These are phyloP conservation scores for Entosphenus tridentatus DNA, from an alignment of 2,113 vertebrate species.

Conservation along the genomic window DNA sequence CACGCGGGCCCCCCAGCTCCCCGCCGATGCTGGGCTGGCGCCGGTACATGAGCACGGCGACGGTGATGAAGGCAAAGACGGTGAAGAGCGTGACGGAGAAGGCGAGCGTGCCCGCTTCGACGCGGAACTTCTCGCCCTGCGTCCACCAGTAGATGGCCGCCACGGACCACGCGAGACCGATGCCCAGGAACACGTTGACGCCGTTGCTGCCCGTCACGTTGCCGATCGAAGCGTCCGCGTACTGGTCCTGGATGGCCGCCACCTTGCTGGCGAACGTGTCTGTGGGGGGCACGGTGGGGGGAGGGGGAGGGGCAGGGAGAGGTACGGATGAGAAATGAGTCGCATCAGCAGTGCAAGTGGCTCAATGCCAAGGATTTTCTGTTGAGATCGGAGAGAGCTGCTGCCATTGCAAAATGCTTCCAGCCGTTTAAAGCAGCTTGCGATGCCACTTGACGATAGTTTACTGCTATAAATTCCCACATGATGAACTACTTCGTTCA, in stretches of 20 bases:
- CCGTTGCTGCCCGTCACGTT: conserved; percentile 52
- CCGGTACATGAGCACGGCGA: conserved; percentile 31
- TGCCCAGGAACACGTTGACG: conserved; percentile 46
- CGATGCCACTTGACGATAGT: too few species aligned
- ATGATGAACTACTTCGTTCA: too few species aligned
- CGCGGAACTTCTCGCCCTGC: conserved; percentile 26
- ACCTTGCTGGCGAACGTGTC: conserved; percentile 50
- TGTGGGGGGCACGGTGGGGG: conserved; percentile 10
- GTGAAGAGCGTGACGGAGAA: conserved; percentile 48
- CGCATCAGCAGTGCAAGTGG: not conserved
- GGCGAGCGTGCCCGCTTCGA: conserved; percentile 36
- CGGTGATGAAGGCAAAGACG: conserved; percentile 25
- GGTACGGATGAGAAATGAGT: not conserved
- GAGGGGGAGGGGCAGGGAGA: not conserved
- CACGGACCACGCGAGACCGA: conserved; percentile 48
- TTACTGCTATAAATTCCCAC: too few species aligned
- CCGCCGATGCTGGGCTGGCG: conserved; percentile 25
- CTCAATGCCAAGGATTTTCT: not conserved
- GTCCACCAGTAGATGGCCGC: conserved; percentile 34
- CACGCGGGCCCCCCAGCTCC: conserved; percentile 42
- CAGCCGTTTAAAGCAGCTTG: too few species aligned
- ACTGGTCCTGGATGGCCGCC: conserved; percentile 46
- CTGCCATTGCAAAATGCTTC: too few species aligned
- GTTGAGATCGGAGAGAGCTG: too few species aligned
- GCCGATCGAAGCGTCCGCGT: conserved; percentile 43